phyloP scores from a whole-genome alignment of 1,140 invertebrate genomes.

The Homarus americanus region DNA sequence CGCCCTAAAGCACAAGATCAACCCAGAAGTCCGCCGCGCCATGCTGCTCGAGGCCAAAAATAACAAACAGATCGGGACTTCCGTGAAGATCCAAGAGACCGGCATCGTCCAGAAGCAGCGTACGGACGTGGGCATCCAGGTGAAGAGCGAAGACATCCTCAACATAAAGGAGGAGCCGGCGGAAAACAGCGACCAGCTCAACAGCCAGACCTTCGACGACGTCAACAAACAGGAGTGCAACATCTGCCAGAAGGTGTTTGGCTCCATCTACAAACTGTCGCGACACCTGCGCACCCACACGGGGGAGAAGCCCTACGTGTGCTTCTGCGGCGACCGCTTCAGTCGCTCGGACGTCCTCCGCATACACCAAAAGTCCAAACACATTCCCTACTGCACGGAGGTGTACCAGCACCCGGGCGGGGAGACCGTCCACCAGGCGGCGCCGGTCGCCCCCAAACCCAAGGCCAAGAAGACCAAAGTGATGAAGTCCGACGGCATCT shows the following conservation, averaged over 20 bases:
- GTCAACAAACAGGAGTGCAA: conserved; percentile 43
- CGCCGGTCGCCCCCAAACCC: neutral
- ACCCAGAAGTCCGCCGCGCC: conserved; percentile 33
- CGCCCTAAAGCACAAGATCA: conserved; percentile 46
- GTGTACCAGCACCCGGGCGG: neutral
- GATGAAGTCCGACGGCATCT: conserved; percentile 34
- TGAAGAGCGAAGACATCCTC: neutral
- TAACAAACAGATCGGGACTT: conserved; percentile 5
- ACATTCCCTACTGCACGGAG: conserved; percentile 29
- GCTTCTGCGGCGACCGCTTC: conserved; percentile 56
- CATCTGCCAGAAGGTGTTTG: conserved; percentile 50
- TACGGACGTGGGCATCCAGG: conserved; percentile 4
- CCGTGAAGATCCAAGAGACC: neutral
- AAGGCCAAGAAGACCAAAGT: conserved; percentile 46
- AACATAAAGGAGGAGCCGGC: neutral
- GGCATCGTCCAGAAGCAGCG: neutral
- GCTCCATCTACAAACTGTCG: conserved; percentile 59
- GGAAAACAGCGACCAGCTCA: neutral
- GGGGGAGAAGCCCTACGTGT: conserved; percentile 52
- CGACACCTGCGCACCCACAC: conserved; percentile 59
- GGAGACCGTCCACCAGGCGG: neutral
- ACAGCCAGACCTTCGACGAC: neutral
- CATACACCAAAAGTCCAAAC: conserved; percentile 57
- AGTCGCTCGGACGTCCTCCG: conserved; percentile 53
- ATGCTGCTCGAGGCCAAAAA: conserved; percentile 51